A percentile compares a stretch with the other conserved stretches of the same genome.
phyloP scores from a whole-genome alignment of 2,113 vertebrate species.

The Hoplias malabaricus region DNA sequence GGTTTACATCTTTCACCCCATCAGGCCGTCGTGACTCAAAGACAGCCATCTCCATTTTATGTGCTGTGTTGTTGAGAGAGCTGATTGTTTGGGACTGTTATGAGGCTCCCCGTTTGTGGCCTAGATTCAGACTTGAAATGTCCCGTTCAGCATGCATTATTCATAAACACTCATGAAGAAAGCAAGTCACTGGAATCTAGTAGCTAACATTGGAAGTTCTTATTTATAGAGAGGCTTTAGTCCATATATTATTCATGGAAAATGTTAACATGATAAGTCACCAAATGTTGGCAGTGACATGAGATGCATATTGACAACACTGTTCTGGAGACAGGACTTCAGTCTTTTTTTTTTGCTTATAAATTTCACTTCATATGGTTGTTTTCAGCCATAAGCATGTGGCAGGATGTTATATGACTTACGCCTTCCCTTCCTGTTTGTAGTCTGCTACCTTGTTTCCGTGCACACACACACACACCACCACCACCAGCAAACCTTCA shows the following conservation, averaged over 20 bases:
- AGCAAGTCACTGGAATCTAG: conserved; percentile 48
- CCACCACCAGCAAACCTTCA: conserved; percentile 35
- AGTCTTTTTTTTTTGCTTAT: neutral
- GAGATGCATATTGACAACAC: neutral
- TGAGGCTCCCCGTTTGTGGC: conserved; percentile 65
- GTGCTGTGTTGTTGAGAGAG: conserved; percentile 45
- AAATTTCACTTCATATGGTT: conserved; percentile 41
- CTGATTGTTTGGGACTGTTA: conserved; percentile 67
- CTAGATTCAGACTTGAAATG: conserved; percentile 70
- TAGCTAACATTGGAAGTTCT: conserved; percentile 40
- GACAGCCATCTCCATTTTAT: conserved; percentile 30
- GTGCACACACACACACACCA: neutral
- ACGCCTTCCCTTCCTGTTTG: conserved; percentile 66
- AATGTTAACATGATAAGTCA: conserved; percentile 51
- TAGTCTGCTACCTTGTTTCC: conserved; percentile 34
- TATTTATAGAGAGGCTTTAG: conserved; percentile 57
- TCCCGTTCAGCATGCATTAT: conserved; percentile 72
- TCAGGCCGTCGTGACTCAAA: neutral
- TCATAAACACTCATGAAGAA: conserved; percentile 59
- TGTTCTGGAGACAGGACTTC: neutral
- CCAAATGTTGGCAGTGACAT: neutral
- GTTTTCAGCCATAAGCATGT: conserved; percentile 39
- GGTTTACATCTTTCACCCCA: neutral
- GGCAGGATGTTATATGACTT: conserved; percentile 73
- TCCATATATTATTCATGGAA: conserved; percentile 64